A percentile compares a stretch with the other conserved stretches of the same genome.
These are phyloP conservation scores for Pangasianodon hypophthalmus DNA, from an alignment of 2,113 vertebrate species.

Conservation along the genomic window DNA sequence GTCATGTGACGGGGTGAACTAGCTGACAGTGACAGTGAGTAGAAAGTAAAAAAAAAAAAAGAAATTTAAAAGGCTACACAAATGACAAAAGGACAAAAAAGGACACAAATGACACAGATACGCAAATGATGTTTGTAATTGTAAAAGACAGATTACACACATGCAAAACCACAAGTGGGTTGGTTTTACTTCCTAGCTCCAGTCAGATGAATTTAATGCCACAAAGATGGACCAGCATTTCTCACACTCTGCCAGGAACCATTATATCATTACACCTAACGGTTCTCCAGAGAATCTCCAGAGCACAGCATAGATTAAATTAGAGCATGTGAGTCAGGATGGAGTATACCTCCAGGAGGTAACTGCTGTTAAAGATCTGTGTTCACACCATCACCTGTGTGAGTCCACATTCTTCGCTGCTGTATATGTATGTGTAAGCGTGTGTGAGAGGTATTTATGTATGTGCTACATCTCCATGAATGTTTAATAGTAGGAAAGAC, in stretches of 20 bases:
- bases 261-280: conserved; percentile 33
- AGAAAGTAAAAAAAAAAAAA: background rate
- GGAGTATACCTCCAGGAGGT: background rate
- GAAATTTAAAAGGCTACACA: background rate
- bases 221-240: conserved; percentile 13
- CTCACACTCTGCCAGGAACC: conserved; percentile 32
- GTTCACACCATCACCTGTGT: conserved; percentile 3
- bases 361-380: background rate
- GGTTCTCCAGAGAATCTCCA: conserved; percentile 5
- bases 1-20: background rate
- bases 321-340: conserved; percentile 8
- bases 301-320: conserved; percentile 35
- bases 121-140: background rate
- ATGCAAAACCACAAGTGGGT: background rate
- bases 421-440: background rate
- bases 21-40: background rate
- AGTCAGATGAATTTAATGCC: background rate
- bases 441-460: background rate
- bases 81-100: too few species aligned
- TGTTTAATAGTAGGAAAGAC: conserved; percentile 47
- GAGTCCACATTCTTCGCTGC: background rate
- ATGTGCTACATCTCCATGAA: conserved; percentile 30
- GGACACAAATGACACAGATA: background rate
- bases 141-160: background rate
- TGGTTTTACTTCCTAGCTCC: background rate